Conservation (phyloP, 23 tunicate genomes). For the Oikopleura albicans region DNA sequence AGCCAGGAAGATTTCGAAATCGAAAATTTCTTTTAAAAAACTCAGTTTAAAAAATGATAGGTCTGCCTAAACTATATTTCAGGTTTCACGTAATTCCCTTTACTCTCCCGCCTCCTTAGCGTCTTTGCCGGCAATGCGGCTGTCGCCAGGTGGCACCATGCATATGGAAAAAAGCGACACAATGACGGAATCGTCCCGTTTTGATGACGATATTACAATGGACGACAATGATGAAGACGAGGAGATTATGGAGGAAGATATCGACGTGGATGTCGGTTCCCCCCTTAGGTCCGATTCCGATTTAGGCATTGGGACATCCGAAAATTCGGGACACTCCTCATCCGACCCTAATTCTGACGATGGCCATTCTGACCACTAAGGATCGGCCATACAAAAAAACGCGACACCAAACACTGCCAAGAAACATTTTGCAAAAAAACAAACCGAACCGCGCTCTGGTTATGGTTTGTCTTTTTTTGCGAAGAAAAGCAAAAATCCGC, state of each 20-base stretch:
- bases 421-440: not conserved
- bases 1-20: too few species aligned
- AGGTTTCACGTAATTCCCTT: not conserved
- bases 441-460: not conserved
- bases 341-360: not conserved
- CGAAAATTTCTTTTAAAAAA: too few species aligned
- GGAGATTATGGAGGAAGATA: not conserved
- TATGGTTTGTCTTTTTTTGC: too few species aligned
- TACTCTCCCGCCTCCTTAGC: not conserved
- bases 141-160: constrained; percentile 12
- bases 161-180: not conserved
- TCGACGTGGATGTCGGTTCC: not conserved
- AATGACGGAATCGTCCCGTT: not conserved
- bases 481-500: too few species aligned
- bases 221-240: not conserved
- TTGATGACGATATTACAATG: not conserved
- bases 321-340: not conserved
- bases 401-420: not conserved
- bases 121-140: not conserved
- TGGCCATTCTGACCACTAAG: not conserved
- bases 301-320: not conserved
- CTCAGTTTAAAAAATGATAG: too few species aligned
- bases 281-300: constrained; percentile 4
- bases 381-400: not conserved
- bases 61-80: too few species aligned